phyloP scores from a whole-genome alignment of 2,797 vertebrate genomes.

The Spatula clypeata region DNA sequence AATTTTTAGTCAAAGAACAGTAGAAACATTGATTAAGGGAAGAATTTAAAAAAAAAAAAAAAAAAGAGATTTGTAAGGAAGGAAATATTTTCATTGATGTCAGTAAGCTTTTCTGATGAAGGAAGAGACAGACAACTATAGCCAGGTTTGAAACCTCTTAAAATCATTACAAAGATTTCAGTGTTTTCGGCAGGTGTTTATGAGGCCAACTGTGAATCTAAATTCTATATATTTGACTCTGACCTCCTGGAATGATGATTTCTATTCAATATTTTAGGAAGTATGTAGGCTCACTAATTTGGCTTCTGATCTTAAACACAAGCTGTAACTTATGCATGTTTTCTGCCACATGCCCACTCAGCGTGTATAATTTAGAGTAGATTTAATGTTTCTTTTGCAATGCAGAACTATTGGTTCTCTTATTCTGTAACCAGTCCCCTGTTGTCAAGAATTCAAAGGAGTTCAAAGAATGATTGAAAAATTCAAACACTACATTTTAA shows the following conservation, averaged over 20 bases:
- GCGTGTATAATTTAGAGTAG: not conserved
- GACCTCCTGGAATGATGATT: not conserved
- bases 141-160: not conserved
- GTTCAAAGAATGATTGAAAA: not conserved
- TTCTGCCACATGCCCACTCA: accelerated
- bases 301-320: not conserved
- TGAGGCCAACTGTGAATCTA: not conserved
- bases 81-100: not conserved
- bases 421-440: not conserved
- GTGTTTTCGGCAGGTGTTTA: not conserved
- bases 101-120: not conserved
- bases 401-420: not conserved
- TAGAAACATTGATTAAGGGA: not conserved
- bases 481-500: not conserved
- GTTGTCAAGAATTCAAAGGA: not conserved
- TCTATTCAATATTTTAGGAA: not conserved
- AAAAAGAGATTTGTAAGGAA: not conserved
- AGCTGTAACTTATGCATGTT: not conserved
- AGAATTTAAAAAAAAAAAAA: not conserved
- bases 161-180: not conserved
- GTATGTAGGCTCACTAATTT: not conserved
- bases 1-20: not conserved
- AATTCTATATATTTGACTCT: not conserved
- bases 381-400: not conserved
- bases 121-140: not conserved